Evolutionary conservation across 2,888 invertebrate species (phyloP).

Genomic region (Apamea anceps): DNA sequence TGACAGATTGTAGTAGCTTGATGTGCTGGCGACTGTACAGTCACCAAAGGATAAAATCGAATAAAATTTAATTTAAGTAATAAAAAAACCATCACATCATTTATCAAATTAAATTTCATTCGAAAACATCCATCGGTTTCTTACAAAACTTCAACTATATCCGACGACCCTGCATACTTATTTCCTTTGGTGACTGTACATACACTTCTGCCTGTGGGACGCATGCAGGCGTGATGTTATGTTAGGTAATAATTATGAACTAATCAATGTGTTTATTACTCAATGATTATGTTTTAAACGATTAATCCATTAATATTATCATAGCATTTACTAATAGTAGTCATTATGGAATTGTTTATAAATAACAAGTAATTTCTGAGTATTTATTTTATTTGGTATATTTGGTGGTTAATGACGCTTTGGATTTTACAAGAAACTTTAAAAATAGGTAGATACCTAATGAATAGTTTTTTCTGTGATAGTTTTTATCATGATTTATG

Average conservation of each 20-base stretch:
- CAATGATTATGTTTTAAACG: conserved; percentile 10
- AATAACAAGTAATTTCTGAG: neutral
- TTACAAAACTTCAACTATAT: no score
- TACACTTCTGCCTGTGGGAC: neutral
- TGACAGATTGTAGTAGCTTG: no score
- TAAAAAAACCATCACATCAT: no score
- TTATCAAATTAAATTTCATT: no score
- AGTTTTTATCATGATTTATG: conserved; percentile 9
- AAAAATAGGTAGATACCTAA: no score
- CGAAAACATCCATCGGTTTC: no score
- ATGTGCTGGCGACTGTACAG: no score
- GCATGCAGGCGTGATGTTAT: neutral
- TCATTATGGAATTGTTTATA: neutral
- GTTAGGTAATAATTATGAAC: no score
- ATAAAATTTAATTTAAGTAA: no score
- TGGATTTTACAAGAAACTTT: neutral
- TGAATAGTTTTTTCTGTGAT: neutral
- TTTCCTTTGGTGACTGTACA: no score
- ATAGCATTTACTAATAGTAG: neutral
- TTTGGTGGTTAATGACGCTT: neutral
- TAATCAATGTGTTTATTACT: neutral
- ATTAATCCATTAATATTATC: conserved; percentile 1
- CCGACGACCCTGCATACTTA: no score
- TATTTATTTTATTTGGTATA: neutral
- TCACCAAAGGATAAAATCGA: no score